Base-by-base conservation (phyloP, 2,797 vertebrate genomes). In the Brachyrhaphis roseni region DNA sequence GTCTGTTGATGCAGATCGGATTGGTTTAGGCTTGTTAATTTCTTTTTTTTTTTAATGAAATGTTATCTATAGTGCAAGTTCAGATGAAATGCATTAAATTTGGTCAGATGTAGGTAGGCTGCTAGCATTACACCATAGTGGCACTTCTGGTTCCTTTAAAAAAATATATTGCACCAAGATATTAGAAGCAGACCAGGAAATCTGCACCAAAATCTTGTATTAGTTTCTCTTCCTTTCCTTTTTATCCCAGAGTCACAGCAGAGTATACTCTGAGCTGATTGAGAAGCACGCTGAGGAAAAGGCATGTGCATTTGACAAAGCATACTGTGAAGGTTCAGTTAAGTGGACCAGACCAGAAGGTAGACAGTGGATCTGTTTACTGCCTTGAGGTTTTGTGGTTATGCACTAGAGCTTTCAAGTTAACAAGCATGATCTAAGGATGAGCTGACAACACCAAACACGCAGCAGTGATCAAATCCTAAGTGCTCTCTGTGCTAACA, bases 311-410 rank as follows among this genome's bases (percentile, higher is more conserved):
- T 89, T 83, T 64, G 72, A 85, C 84, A 79, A 84, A 85, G 87
- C 76, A 70, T 86, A 82, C 90, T 90, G 81, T 91, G 89, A 88
- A 80, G 78, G 83, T 88, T 92, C 87, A 90, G 77, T 78, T 80
- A 74, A 90, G 91, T 89, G 85, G 70, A 80, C 43, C 72, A 81
- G 84, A 90, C 79, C 87, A 86, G 89, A 88, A 78, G 82, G 82
- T 81, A 86, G 84, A 86, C 84, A 78, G 80, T 86, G 86, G 85
- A 90, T 94, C 85, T 89, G 84, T 94, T 94, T 92, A 91, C 86
- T 86, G 84, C 89, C 83, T 89, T 92, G 83, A 84, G 92, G 90
- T 90, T 92, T 92, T 86, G 90, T 82, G 92, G 91, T 88, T 86
- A 85, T 75, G 87, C 91, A 87, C 88, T 82, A 86, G 83, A 83